These are phyloP conservation scores for Pelosia muscerda DNA, from an alignment of 2,888 invertebrate genomes.

Conservation along the genomic window DNA sequence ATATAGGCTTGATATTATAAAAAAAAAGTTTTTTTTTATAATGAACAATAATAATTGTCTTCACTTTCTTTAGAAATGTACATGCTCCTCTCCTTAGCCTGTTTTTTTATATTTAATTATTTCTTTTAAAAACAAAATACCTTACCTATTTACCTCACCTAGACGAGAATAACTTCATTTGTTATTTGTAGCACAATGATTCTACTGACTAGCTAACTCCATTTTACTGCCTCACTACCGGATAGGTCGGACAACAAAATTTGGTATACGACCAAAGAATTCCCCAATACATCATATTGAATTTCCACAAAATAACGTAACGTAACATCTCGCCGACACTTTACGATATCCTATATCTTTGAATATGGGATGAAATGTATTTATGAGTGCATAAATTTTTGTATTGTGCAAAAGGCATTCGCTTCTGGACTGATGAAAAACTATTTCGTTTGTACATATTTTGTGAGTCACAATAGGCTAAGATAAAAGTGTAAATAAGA, in stretches of 20 bases:
- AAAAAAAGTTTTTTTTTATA: no score
- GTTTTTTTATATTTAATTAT: no score
- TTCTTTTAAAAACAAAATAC: no score
- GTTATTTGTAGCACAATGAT: not conserved
- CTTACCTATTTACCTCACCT: no score
- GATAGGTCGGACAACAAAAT: conserved; percentile 27
- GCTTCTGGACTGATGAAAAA: conserved; percentile 43
- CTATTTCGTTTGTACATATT: conserved; percentile 34
- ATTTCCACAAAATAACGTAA: conserved; percentile 37
- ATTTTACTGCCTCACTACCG: conserved; percentile 23
- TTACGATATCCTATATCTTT: conserved; percentile 46
- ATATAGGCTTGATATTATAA: no score
- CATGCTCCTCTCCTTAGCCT: no score
- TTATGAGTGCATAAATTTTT: conserved; percentile 48
- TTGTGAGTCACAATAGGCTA: not conserved
- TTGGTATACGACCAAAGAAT: conserved; percentile 35
- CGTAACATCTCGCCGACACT: conserved; percentile 41
- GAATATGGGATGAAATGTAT: conserved; percentile 42
- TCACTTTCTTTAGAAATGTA: no score
- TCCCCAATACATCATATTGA: conserved; percentile 43
- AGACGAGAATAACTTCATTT: not conserved
- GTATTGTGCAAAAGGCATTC: conserved; percentile 34
- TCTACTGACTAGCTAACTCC: not conserved
- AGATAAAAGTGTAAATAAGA: not conserved
- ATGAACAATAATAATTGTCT: no score